Conservation (phyloP, 2,797 vertebrate genomes). For the Takifugu rubripes region DNA sequence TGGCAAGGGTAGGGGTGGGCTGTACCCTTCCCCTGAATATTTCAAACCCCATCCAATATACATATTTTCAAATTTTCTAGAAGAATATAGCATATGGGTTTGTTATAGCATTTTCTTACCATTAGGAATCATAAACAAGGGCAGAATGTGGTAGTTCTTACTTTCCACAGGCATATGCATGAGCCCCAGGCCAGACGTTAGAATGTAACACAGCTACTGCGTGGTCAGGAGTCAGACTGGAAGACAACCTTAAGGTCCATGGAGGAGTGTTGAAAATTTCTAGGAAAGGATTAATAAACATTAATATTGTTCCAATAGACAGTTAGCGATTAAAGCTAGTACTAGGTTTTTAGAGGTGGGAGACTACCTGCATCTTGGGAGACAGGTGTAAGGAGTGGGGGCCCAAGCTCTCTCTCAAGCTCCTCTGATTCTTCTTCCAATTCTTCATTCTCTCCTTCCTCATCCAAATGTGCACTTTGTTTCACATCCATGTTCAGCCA, state of each 20-base stretch:
- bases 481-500: slow-evolving; percentile 85
- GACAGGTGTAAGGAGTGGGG: slow-evolving; percentile 85
- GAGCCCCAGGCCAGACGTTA: slow-evolving; percentile 91
- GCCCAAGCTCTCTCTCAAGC: slow-evolving; percentile 83
- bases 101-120: not conserved
- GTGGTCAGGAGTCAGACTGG: slow-evolving; percentile 80
- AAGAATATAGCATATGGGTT: slow-evolving; percentile 1
- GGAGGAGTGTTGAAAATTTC: slow-evolving; percentile 80
- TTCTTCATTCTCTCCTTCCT: slow-evolving; percentile 83
- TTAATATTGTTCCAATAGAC: not conserved
- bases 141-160: not conserved
- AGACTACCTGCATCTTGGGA: slow-evolving; percentile 88
- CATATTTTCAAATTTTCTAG: slow-evolving; percentile 90
- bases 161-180: slow-evolving; percentile 79
- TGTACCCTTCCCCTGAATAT: slow-evolving; percentile 77
- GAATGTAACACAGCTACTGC: slow-evolving; percentile 84
- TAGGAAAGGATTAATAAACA: slow-evolving; percentile 42
- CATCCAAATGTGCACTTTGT: slow-evolving; percentile 73
- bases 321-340: not conserved
- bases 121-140: not conserved
- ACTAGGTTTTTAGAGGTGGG: not conserved
- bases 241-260: slow-evolving; percentile 82
- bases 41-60: slow-evolving; percentile 95
- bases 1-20: slow-evolving; percentile 63
- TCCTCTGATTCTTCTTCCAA: slow-evolving; percentile 80